phyloP scores from a whole-genome alignment of 2,888 invertebrate species.

The Ormyrus thymus region DNA sequence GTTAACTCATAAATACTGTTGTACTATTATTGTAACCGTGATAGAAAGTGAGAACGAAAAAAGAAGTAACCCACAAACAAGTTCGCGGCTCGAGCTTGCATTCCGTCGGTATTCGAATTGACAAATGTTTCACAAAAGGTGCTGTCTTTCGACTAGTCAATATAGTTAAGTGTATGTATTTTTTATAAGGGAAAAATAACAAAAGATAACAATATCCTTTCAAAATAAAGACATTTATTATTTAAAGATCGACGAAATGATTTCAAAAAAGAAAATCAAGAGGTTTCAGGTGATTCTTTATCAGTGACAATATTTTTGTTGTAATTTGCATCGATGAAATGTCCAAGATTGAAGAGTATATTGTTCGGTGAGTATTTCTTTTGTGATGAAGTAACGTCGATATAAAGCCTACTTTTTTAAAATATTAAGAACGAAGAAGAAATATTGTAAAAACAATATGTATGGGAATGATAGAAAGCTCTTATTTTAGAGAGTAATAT shows the following conservation, averaged over 20 bases:
- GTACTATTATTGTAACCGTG: conserved; percentile 35
- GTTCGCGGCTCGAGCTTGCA: conserved; percentile 48
- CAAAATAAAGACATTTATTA: conserved; percentile 61
- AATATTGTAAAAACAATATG: conserved; percentile 39
- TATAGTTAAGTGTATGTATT: conserved; percentile 71
- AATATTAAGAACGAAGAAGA: conserved; percentile 14
- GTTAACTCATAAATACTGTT: conserved; percentile 24
- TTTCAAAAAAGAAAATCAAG: conserved; percentile 34
- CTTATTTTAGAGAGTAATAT: conserved; percentile 41
- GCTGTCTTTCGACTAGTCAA: conserved; percentile 67
- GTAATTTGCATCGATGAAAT: conserved; percentile 47
- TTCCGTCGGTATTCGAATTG: conserved; percentile 58
- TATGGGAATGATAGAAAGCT: conserved; percentile 30
- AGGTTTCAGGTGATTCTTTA: conserved; percentile 46
- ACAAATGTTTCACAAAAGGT: conserved; percentile 52
- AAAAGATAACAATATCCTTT: conserved; percentile 60
- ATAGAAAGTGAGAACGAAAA: conserved; percentile 17
- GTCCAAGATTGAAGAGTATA: conserved; percentile 54
- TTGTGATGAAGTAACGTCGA: conserved; percentile 43
- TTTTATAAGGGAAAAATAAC: conserved; percentile 62
- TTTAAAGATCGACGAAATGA: conserved; percentile 56
- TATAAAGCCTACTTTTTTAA: conserved; percentile 34
- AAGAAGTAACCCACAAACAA: not conserved
- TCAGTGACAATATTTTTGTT: conserved; percentile 49
- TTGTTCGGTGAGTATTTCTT: conserved; percentile 55